Percentiles rank a stretch among this genome's conserved stretches.
Conservation (phyloP, 2,113 vertebrate species). For the Corapipo altera region DNA sequence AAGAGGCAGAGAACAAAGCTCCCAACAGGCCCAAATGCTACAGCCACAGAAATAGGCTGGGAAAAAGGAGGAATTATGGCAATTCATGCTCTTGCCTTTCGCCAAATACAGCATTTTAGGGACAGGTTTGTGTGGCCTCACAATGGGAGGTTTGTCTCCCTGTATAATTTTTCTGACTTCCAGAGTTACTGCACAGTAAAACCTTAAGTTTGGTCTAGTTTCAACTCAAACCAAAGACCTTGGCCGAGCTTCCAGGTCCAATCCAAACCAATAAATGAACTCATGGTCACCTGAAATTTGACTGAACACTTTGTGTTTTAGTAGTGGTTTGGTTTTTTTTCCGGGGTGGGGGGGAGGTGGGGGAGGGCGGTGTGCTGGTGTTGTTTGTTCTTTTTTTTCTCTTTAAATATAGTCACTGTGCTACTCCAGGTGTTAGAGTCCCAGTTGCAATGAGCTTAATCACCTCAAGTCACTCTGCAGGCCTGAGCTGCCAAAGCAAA, state of each 20-base stretch:
- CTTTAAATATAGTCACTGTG: background rate
- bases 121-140: background rate
- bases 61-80: background rate
- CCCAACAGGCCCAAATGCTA: background rate
- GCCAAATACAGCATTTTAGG: background rate
- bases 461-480: background rate
- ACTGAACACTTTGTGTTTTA: background rate
- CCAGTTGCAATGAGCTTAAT: background rate
- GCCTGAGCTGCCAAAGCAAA: constrained; percentile 19
- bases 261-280: background rate
- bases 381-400: background rate
- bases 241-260: background rate
- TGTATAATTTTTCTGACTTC: background rate
- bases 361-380: background rate
- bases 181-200: background rate
- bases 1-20: background rate
- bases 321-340: background rate
- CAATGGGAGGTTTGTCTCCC: background rate
- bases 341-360: fast-evolving
- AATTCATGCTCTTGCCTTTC: background rate
- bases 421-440: background rate
- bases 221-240: background rate
- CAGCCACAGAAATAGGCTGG: background rate
- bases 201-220: background rate
- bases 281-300: background rate